Evolutionary conservation across 2,797 vertebrate genomes (phyloP).

Genomic region (Sebastes umbrosus): DNA sequence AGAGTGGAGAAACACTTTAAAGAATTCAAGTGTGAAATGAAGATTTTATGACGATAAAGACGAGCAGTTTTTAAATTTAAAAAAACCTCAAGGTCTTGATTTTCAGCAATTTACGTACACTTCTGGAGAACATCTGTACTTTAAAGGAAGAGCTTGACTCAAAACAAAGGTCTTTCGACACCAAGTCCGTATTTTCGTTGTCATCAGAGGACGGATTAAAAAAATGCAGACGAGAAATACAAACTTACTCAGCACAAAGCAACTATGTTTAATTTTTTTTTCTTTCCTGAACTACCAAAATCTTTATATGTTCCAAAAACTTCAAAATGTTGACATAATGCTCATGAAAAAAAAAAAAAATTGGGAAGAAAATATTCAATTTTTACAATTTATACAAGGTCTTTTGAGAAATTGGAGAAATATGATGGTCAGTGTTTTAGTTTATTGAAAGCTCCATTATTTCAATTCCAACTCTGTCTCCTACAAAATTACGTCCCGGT

Average conservation of each 20-base stretch:
- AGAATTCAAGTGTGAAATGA: background rate
- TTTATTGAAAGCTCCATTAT: background rate
- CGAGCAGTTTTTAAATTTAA: too few species aligned
- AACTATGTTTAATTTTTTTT: background rate
- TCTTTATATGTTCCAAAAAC: background rate
- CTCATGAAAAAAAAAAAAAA: too few species aligned
- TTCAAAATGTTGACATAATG: too few species aligned
- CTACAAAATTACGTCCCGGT: too few species aligned
- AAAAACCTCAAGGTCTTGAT: background rate
- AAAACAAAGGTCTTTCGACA: background rate
- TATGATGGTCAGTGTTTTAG: background rate
- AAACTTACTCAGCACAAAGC: background rate
- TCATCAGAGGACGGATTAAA: too few species aligned
- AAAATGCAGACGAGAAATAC: too few species aligned
- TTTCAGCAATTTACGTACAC: too few species aligned
- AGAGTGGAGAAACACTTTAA: too few species aligned
- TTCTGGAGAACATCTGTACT: too few species aligned
- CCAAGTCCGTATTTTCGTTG: too few species aligned
- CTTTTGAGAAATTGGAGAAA: background rate
- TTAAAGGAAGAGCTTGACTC: background rate
- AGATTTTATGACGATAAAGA: background rate
- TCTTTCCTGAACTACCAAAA: background rate
- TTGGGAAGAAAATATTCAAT: fast-evolving
- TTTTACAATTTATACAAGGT: too few species aligned
- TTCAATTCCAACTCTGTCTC: background rate